Base-by-base conservation (phyloP, 2,113 vertebrate species). In the Myiozetetes cayanensis region DNA sequence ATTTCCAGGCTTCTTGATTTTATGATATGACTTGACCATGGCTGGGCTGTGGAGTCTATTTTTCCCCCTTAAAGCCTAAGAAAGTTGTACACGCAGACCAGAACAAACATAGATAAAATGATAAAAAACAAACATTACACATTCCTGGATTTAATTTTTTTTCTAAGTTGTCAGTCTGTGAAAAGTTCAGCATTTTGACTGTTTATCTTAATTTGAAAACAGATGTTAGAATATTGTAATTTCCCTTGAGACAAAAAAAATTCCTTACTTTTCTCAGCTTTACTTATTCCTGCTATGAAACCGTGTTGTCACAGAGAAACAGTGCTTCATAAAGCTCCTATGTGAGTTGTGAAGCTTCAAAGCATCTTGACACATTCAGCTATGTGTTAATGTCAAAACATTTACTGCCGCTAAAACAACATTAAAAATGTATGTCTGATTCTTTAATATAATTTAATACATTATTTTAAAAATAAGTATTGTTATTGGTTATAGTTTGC, bases 201-300 rank as follows among this genome's bases (percentile, higher is more conserved):
- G 22, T 94, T 94, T 82, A 35, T 83, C 59, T 91, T 96, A 93
- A 94, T 96, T 95, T 90, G 50, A 91, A 92, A 96, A 89, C 93
- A 95, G 84, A 84, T 96, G 95, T 94, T 96, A 28, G 61, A 97
- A 87, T 85, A 92, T 63, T 92, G 35, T 78, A 73, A 94, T 88
- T 95, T 88, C 92, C 88, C 85, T 31, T 62, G 75, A 85, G 82
- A 76, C 7, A 56, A 72, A 66, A 80, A 93, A 84, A 90, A 41
- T 3, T 47, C 65, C 70, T 89, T 70, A 11, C 50, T 93, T 97
- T 93, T 83, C 87, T 86, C 59, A 71, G 55, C 50, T 96, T 85
- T 94, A 75, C 58, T 80, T 91, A 85, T 41, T 92, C 68, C 44
- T 96, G 55, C 67, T 86, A 71, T 77, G 75, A 90, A 95, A 35